Evolutionary conservation across 2,888 invertebrate species (phyloP), one percentile per base, ranked within the genome.

Genomic region (Drosophila hamatofila): DNA sequence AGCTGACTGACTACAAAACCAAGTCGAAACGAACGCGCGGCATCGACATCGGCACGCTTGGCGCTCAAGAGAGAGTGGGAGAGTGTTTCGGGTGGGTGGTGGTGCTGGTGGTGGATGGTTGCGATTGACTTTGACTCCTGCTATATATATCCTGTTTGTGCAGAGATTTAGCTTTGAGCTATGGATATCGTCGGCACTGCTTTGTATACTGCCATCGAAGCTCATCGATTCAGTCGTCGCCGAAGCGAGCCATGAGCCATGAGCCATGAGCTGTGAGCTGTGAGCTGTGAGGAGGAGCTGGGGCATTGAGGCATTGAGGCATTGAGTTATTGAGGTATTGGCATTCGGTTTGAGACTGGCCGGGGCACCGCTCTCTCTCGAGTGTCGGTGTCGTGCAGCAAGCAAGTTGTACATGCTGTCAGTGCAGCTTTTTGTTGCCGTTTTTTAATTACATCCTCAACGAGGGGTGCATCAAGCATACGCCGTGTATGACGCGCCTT

Each of bases 131-230:
- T 82, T 82, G 81, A 82, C 80, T 81, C 57, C 68, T 70, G 68
- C 80, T 83, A 72, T 80, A 73, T 83, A 77, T 83, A 84, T 88
- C 85, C 88, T 85, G 88, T 88, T 85, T 83, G 85, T 84, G 88
- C 88, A 78, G 83, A 90, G 91, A 89, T 90, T 89, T 89, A 75
- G 84, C 91, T 90, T 90, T 90, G 90, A 90, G 90, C 90, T 88
- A 90, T 82, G 91, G 84, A 90, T 91, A 91, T 88, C 88, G 79
- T 57, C 72, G 65, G 58, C 64, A 51, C 57, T 63, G 81, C 81
- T 81, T 67, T 73, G 70, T 51, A 57, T 56, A 54, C 65, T 66
- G 37, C 75, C 58, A 27, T 77, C 72, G 77, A 59, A 78, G 73
- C 85, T 82, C 88, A 89, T 84, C 88, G 86, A 85, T 89, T 70